Base-by-base conservation (phyloP, 2,797 vertebrate genomes). In the Leptatherina wallacei region DNA sequence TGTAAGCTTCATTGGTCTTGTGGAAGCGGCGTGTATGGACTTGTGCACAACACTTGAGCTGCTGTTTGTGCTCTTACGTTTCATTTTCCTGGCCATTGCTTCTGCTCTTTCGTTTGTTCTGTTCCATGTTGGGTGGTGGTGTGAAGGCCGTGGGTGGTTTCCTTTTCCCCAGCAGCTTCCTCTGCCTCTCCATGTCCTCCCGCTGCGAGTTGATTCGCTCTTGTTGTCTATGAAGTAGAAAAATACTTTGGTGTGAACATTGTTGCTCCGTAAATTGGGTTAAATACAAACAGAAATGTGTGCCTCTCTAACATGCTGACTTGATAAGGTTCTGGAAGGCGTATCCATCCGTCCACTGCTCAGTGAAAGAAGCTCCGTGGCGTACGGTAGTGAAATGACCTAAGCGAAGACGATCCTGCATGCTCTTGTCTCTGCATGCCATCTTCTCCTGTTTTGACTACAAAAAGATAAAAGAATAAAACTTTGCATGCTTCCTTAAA, bases 301-400 rank as follows among this genome's bases (percentile, higher is more conserved):
- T 52, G 47, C 1, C 18, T 51, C n/a, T 70, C 30, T 7, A 18
- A 24, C 1, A 24, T 44, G 57, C 97, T 95, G 93, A 99, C 97
- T 98, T 99, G 91, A 99, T 96, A 83, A 99, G 96, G 92, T 98
- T 99, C 92, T 99, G 98, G 92, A 99, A 99, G 87, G 98, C 98
- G 44, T 96, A 98, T 78, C 98, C 98, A 81, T 99, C 97, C 7
- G 97, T 99, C 98, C 98, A 99, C 86, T 99, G 98, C 88, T 99
- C 98, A 0, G 97, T 99, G 89, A 99, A 99, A 61, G 98, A 98
- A 1, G 98, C 98, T 13, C 98, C 98, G 0, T 99, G 98, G 61
- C 98, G 94, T 68, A 99, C 98, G 0, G 98, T 99, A 52, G 97
- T 98, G 91, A 99, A 99, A 86, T 99, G 98, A 24, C 98, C 98